Evolutionary conservation across 2,797 vertebrate genomes (phyloP), one percentile per base, ranked within the genome.

Genomic region (Microctenopoma steveboyesi): DNA sequence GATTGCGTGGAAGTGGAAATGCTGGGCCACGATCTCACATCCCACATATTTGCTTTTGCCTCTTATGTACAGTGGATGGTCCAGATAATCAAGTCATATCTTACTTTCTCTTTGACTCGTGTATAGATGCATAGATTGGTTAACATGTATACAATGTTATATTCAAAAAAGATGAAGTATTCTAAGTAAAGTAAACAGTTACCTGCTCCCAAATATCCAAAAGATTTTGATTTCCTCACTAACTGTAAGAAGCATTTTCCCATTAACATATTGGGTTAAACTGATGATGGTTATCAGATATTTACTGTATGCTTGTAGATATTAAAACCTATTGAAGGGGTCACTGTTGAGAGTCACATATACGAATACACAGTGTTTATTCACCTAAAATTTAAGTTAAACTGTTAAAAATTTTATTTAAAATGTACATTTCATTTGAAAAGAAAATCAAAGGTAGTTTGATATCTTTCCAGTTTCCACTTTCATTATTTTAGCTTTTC

Each of bases 341-440:
- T 66, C 53, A 70, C 63, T 73, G 54, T 68, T 42, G 28, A 63
- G 50, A 18, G 22, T 66, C 40, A 63, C 1, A 53, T 65, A 72
- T 62, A 42, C 1, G 40, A 51, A 33, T 39, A 30, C 53, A 13
- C 65, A 46, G 61, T 65, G 25, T 49, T 65, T 45, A 68, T 47
- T 70, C 58, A 33, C 30, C 67, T 46, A 40, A 74, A 75, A 35
- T 18, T 51, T 5, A 69, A 72, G 27, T 72, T 43, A 45, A 53
- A 54, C 12, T n/a, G 10, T 42, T 60, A 49, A 40, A 13, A 43
- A 16, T 45, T 8, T n/a, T 7, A 79, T 78, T 82, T 78, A 82
- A 77, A 76, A 53, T 84, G 43, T 72, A 76, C 43, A 69, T 80
- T 85, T 75, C 79, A 78, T 85, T 72, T 28, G 47, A 67, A 47